A percentile compares a stretch with the other conserved stretches of the same genome.
Evolutionary conservation across 2,113 vertebrate genomes (phyloP).

Genomic region (Xiphophorus couchianus): DNA sequence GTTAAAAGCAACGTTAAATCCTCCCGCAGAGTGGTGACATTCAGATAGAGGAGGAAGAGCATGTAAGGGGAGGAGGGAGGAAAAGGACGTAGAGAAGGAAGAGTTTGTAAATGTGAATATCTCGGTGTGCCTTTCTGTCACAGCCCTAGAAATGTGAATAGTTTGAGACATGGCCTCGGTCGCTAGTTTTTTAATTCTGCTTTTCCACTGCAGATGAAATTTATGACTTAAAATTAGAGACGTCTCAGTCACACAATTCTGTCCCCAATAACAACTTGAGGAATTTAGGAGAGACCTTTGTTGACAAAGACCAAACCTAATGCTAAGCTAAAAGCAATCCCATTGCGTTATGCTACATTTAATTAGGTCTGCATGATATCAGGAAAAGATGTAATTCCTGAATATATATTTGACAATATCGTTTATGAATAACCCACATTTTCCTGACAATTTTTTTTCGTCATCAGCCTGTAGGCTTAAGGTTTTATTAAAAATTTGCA

Average conservation of each 20-base stretch:
- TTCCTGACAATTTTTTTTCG: not conserved
- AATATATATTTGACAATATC: not conserved
- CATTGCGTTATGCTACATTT: not conserved
- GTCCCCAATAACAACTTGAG: not conserved
- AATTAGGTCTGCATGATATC: not conserved
- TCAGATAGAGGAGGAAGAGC: constrained; percentile 70
- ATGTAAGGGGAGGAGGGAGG: constrained; percentile 38
- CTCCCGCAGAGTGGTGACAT: constrained; percentile 79
- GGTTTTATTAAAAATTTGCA: not conserved
- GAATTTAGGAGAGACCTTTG: not conserved
- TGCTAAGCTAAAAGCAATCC: not conserved
- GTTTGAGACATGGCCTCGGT: constrained; percentile 69
- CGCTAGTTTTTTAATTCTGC: constrained; percentile 54
- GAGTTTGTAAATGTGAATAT: constrained; percentile 74
- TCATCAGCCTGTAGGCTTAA: not conserved
- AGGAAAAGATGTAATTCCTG: not conserved
- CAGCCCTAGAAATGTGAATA: constrained; percentile 55
- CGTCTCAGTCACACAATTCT: not conserved
- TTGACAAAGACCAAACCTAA: not conserved
- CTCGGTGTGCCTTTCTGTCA: constrained; percentile 53
- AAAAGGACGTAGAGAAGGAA: constrained; percentile 22
- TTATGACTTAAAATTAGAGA: constrained; percentile 48
- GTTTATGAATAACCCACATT: not conserved
- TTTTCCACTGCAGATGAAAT: constrained; percentile 53
- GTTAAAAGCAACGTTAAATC: constrained; percentile 87